Evolutionary conservation across 2,888 invertebrate genomes (phyloP), one percentile per base, ranked within the genome.

Genomic region (Mythimna impura): DNA sequence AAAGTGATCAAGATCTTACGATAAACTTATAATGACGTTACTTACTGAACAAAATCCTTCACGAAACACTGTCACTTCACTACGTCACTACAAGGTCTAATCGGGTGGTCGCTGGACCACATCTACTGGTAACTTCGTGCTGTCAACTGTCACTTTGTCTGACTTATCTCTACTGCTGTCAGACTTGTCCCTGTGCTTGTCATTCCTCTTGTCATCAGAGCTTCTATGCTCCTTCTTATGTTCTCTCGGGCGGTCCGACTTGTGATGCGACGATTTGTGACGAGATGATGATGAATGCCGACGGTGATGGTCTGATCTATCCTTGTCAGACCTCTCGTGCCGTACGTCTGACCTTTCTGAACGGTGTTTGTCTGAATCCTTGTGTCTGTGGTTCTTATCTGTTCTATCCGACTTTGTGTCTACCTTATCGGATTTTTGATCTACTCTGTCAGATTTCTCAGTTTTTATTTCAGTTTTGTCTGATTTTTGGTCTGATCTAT

Each of bases 231-330:
- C 93, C 61, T 91, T 93, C 76, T 91, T 93, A 54, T 92, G 91
- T 5, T 94, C 94, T 69, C 89, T 87, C 0, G 87, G 88, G 14
- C 92, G 25, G 60, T 93, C 91, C 0, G 91, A 90, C 63, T 91
- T 88, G 66, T 94, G 86, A 71, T 91, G 90, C 9, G 92, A 89
- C 0, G 94, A 95, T 74, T 93, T 94, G 87, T 95, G 95, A 12
- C 89, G 89, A 0, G 94, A 92, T 1, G 95, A 94, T 1, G 95
- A 94, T 1, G 95, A 95, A 57, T 94, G 94, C 22, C 93, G 88
- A 52, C 93, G 83, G 74, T 94, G 94, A 30, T 94, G 91, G 25
- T 94, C 94, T 20, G 90, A 87, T 7, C 90, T 91, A 14, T 91
- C 90, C 6, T 83, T 83, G 17, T 85, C 85, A 9, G 78, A 72